phyloP scores from a whole-genome alignment of 2,113 vertebrate genomes.

The Dissostichus mawsoni region DNA sequence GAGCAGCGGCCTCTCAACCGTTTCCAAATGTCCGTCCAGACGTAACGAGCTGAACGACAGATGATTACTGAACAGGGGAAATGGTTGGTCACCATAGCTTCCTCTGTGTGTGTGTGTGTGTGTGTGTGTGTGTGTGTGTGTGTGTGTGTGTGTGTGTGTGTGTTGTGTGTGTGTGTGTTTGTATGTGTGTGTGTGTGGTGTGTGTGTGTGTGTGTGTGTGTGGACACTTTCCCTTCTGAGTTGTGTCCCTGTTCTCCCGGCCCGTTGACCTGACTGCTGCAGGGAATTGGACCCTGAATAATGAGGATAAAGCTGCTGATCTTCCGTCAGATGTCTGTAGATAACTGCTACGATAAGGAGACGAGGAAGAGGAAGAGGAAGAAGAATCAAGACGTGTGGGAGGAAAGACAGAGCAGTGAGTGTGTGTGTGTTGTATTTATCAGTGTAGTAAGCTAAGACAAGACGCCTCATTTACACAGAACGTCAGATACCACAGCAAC shows the following conservation, averaged over 20 bases:
- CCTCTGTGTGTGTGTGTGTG: slow-evolving; percentile 41
- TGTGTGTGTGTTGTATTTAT: background rate
- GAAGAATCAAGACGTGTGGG: background rate
- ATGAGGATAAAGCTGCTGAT: slow-evolving; percentile 13
- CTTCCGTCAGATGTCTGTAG: slow-evolving; percentile 34
- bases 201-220: background rate
- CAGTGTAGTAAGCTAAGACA: too few relatives aligned
- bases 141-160: background rate
- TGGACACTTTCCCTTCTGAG: slow-evolving; percentile 43
- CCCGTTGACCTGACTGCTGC: slow-evolving; percentile 10
- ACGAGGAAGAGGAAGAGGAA: too few relatives aligned
- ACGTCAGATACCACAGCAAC: too few relatives aligned
- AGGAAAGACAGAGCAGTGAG: background rate
- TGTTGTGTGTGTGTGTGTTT: slow-evolving; percentile 38
- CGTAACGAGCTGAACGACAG: slow-evolving; percentile 73
- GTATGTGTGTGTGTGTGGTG: slow-evolving; percentile 22
- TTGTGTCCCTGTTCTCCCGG: background rate
- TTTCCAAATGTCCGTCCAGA: slow-evolving; percentile 80
- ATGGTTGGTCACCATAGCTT: slow-evolving; percentile 78
- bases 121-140: slow-evolving; percentile 42
- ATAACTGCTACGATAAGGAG: too few relatives aligned
- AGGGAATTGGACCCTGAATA: slow-evolving; percentile 28
- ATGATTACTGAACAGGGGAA: slow-evolving; percentile 77
- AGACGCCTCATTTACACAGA: too few relatives aligned
- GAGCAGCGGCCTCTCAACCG: slow-evolving; percentile 69